These are phyloP conservation scores for Heterocephalus glaber DNA, from an alignment of 2,113 vertebrate genomes.

Conservation along the genomic window DNA sequence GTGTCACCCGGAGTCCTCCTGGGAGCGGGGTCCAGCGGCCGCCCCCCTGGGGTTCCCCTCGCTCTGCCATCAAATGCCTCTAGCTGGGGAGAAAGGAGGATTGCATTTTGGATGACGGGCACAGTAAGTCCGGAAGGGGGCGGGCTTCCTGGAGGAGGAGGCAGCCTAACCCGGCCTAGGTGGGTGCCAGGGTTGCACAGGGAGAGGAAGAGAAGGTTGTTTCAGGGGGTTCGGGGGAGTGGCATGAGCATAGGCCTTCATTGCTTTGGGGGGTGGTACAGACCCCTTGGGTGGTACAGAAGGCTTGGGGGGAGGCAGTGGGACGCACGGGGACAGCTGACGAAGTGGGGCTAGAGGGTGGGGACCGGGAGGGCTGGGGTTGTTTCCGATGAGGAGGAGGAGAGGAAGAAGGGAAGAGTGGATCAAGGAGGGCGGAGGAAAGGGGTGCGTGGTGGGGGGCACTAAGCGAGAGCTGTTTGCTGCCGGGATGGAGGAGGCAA, in stretches of 20 bases:
- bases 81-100: background rate
- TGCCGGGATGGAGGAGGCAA: background rate
- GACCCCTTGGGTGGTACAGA: background rate
- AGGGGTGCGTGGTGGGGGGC: background rate
- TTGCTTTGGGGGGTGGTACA: background rate
- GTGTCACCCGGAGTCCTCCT: background rate
- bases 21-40: background rate
- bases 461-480: background rate
- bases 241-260: background rate
- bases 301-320: background rate
- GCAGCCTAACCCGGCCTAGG: background rate
- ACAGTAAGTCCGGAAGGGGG: background rate
- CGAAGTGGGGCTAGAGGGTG: background rate
- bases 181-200: background rate
- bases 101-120: background rate
- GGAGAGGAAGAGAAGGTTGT: background rate
- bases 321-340: background rate
- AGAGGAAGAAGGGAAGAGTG: background rate
- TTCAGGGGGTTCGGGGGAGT: background rate
- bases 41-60: background rate
- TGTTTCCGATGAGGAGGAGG: background rate
- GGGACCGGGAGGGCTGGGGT: background rate
- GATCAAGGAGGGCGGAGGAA: background rate
- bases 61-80: background rate
- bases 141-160: slow-evolving; percentile 2